Conservation (phyloP, 2,113 vertebrate species). For the Pomatostomus ruficeps region DNA sequence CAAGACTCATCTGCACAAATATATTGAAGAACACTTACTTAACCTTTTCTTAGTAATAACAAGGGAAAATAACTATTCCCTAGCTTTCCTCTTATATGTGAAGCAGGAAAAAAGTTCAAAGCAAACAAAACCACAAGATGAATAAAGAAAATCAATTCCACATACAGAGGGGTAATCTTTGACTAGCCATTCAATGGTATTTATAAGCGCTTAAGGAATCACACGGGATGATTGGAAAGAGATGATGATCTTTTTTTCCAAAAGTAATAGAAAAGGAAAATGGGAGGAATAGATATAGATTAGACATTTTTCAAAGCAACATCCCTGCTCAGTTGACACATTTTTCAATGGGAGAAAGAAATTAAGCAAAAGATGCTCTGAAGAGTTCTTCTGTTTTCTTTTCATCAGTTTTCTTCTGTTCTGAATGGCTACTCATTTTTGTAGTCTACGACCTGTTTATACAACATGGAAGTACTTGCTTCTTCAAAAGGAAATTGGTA, state of each 20-base stretch:
- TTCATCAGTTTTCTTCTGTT: not conserved
- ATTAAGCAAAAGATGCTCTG: not conserved
- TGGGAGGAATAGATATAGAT: not conserved
- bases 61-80: not conserved
- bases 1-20: not conserved
- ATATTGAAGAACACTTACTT: not conserved
- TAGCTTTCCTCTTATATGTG: not conserved
- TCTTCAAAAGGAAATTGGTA: not conserved
- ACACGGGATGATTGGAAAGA: not conserved
- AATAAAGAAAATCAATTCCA: not conserved
- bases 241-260: not conserved
- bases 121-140: not conserved
- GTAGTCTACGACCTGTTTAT: not conserved
- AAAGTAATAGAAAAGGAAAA: not conserved
- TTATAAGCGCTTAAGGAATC: not conserved
- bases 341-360: not conserved
- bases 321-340: not conserved
- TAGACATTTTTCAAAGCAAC: not conserved
- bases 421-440: not conserved
- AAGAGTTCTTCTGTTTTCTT: not conserved
- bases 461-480: not conserved
- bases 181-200: not conserved
- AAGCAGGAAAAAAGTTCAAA: not conserved
- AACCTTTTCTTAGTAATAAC: conserved; percentile 13
- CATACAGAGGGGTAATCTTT: not conserved